Evolutionary conservation across 2,797 vertebrate species (phyloP), one percentile per base, ranked within the genome.

Genomic region (Distichodus sexfasciatus): DNA sequence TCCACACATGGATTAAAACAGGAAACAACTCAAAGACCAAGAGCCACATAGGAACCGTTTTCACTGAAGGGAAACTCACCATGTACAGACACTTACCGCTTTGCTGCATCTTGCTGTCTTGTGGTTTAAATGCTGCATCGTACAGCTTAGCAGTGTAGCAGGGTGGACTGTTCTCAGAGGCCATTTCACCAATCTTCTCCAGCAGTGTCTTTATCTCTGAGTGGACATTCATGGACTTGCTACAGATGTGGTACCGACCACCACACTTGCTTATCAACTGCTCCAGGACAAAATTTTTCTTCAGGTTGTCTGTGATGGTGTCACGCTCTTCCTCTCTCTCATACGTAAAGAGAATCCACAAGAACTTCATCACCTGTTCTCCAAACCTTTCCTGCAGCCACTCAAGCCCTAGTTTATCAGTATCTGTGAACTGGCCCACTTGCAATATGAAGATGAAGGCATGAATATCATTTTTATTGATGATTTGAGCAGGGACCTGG

Each of bases 141-240:
- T 41, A 60, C 24, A 43, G 24, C 3, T 69, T 58, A 53, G 17
- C 36, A 12, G 46, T 53, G 46, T 53, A 69, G 9, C 57, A 69
- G 17, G 3, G 1, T 3, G 23, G 35, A 4, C 31, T 69, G 5
- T 61, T 61, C 23, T 69, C 43, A 29, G 33, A 24, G 11, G 33
- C 8, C 24, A 60, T 19, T 1, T 1, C 3, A 0, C 53, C 38
- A 19, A 62, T 70, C 28, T 62, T 54, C 6, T 53, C 36, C 28
- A 62, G 36, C 15, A 69, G 35, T 17, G 12, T 17, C 43, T 11
- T 61, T 12, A 69, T 43, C 38, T 69, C 66, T 23, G 47, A 44
- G 15, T 54, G 67, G 58, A 53, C 35, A 47, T 33, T 60, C 66
- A 69, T 69, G 46, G 12, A 51, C 57, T 61, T 69, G 26, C 66